phyloP scores from a whole-genome alignment of 2,888 invertebrate genomes.

The Cordilura impudica region DNA sequence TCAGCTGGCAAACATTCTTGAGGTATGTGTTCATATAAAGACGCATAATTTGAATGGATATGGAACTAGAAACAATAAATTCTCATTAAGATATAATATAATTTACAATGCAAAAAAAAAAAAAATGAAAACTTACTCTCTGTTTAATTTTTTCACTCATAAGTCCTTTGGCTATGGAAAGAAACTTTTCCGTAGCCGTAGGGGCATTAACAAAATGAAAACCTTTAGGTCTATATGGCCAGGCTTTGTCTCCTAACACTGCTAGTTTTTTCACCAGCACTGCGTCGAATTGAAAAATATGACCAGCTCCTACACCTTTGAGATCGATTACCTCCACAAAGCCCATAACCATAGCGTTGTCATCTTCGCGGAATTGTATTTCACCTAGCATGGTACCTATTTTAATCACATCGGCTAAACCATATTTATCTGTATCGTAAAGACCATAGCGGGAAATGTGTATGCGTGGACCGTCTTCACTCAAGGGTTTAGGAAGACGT shows the following conservation, averaged over 20 bases:
- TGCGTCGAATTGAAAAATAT: slow-evolving; percentile 82
- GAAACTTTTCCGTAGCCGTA: slow-evolving; percentile 80
- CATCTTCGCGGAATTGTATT: slow-evolving; percentile 82
- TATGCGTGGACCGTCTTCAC: slow-evolving; percentile 79
- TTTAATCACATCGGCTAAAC: slow-evolving; percentile 80
- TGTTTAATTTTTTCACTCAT: slow-evolving; percentile 82
- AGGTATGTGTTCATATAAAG: slow-evolving; percentile 82
- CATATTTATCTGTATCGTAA: slow-evolving; percentile 79
- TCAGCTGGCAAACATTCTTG: slow-evolving; percentile 82
- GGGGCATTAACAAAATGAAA: slow-evolving; percentile 82
- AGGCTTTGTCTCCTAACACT: slow-evolving; percentile 80
- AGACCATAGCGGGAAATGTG: slow-evolving; percentile 80
- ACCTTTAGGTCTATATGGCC: slow-evolving; percentile 82
- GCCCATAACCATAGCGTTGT: slow-evolving; percentile 81
- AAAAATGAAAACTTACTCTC: slow-evolving; percentile 81
- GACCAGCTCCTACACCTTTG: slow-evolving; percentile 79
- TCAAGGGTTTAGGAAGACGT: slow-evolving; percentile 73
- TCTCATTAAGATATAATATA: not conserved
- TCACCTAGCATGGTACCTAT: slow-evolving; percentile 82
- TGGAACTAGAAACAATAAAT: slow-evolving; percentile 69
- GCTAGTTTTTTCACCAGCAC: slow-evolving; percentile 81
- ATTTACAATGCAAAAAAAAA: too few relatives aligned
- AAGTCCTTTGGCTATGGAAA: slow-evolving; percentile 80
- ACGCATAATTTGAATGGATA: slow-evolving; percentile 80
- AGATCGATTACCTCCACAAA: slow-evolving; percentile 81